Evolutionary conservation across 2,113 vertebrate genomes (phyloP), one percentile per base, ranked within the genome.

Genomic region (Mystacornis crossleyi): DNA sequence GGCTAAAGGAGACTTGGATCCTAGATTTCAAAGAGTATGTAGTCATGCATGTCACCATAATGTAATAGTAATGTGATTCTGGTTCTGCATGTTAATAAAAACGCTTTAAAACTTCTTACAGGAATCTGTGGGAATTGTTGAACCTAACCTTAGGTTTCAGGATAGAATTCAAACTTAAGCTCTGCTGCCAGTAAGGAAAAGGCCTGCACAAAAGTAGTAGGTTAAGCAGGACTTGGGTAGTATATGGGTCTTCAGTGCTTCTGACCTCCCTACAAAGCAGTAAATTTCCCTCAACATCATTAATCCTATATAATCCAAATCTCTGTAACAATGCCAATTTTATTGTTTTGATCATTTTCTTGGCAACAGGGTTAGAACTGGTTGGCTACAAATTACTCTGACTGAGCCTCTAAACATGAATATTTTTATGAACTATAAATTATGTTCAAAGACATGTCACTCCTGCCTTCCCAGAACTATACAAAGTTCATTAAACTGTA

Each of bases 291-390:
- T 80, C 43, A 64, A 64, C 55, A 64, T 86, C 31, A 55, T 81
- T 95, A 95, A 90, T 95, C 67, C 67, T 70, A n/a, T n/a, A 72
- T 60, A 90, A 81, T 90, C 60, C 84, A 70, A 94, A 92, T 92
- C 31, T 83, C 51, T 94, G 95, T 89, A 92, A 93, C 75, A 95
- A 94, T 95, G 90, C 67, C 94, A 91, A 2, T 81, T 83, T 79
- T 65, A 96, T 88, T 88, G 90, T 96, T 94, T 95, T 94, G 87
- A 93, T 95, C 62, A 66, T 86, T 86, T 94, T 94, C 64, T 96
- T 96, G 91, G 86, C 96, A 96, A 42, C 62, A 77, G 4, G 73
- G 50, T 77, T 81, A 81, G 71, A 94, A 62, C 55, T 92, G 69
- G 85, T 90, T 90, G 86, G 64, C 72, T 92, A 74, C 85, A 95